phyloP scores from a whole-genome alignment of 1,140 invertebrate species.

The Orchestia grillus region DNA sequence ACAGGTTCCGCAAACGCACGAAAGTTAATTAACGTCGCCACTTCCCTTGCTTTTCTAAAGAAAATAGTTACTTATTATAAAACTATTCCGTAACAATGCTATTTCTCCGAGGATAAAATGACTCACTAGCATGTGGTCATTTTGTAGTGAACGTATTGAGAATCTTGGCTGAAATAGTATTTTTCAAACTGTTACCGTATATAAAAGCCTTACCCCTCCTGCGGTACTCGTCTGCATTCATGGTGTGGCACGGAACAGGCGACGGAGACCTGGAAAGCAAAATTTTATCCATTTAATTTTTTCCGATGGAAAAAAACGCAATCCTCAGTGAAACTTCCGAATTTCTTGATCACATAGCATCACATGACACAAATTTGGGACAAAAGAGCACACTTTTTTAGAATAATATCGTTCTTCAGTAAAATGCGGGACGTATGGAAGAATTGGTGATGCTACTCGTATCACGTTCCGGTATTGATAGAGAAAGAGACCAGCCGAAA shows the following conservation, averaged over 20 bases:
- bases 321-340: background rate
- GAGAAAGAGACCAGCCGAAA: background rate
- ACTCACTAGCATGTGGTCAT: too few species aligned
- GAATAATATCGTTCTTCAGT: background rate
- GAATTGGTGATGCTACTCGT: background rate
- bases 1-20: background rate
- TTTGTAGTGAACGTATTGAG: too few species aligned
- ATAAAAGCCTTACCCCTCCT: slow-evolving; percentile 35
- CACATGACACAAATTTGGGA: background rate
- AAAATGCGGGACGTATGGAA: background rate
- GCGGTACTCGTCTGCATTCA: slow-evolving; percentile 52
- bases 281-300: background rate
- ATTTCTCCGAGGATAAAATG: too few species aligned
- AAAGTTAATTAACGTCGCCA: background rate
- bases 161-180: too few species aligned
- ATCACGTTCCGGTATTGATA: background rate
- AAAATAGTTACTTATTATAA: background rate
- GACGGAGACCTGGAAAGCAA: background rate
- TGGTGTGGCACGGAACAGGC: slow-evolving; percentile 6
- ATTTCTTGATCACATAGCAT: background rate
- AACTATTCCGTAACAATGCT: too few species aligned
- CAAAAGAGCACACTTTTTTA: too few species aligned
- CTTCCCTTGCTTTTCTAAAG: background rate
- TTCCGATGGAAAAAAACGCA: background rate
- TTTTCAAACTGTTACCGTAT: background rate